Base-by-base conservation (phyloP, 2,888 invertebrate species). In the Rhimphoctona megacephalus region DNA sequence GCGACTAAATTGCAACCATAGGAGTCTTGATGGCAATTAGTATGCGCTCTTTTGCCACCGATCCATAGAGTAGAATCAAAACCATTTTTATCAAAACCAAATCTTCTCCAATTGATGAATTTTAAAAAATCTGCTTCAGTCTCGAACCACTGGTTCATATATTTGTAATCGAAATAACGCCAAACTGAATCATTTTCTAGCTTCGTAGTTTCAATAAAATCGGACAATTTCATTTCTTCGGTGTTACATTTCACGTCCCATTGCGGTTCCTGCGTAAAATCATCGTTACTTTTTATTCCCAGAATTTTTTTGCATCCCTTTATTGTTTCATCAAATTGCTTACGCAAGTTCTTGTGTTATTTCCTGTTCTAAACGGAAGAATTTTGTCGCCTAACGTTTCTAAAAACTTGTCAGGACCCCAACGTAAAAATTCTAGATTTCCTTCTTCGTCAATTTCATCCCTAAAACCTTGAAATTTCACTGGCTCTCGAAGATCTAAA, bases 1-100 rank as follows among this genome's bases (percentile, higher is more conserved):
- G 97, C 97, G 14, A 99, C 97, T 91, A 99, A 96, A 95, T 99
- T 99, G 90, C 97, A 97, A 0, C 99, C 99, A 94, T 99, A 99
- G 0, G 98, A 97, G 93, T 99, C 99, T 92, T 97, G 97, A 94
- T 99, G 99, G 87, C 98, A 98, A 2, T 98, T 98, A 0, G 99
- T 99, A 93, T 99, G 98, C 2, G 99, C 97, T 3, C 98, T 97
- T 91, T 95, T 95, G 85, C 97, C 97, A 46, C 99, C 98, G 89
- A 99, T 96, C 99, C 99, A 99, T 80, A 98, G 94, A 2, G 98
- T 98, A 73, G 97, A 97, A 85, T 98, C 97, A 17, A 95, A 92
- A 4, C 96, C 96, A 88, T 95, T 95, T 90, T 96, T 95, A 2
- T 96, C 96, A 93, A 97, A 97, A 0, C 98, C 98, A 94, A 98